phyloP scores from a whole-genome alignment of 1,140 invertebrate species.

The Drosophila sturtevanti region DNA sequence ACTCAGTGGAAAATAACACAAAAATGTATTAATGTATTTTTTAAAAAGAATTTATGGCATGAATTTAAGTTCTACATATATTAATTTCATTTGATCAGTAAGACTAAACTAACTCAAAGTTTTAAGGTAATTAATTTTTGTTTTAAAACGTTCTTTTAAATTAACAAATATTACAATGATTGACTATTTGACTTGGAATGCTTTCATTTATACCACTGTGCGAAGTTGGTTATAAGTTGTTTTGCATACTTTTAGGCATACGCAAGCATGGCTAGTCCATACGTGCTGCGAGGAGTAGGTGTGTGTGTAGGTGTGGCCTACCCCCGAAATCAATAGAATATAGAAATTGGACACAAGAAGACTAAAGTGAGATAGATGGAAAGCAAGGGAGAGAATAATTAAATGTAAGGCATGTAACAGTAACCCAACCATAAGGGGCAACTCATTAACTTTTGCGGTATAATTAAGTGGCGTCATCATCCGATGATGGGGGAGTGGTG shows the following conservation, averaged over 20 bases:
- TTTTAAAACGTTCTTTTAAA: too few species aligned
- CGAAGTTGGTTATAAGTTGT: conserved; percentile 14
- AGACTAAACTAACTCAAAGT: too few species aligned
- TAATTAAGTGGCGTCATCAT: conserved; percentile 47
- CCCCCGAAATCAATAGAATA: conserved; percentile 39
- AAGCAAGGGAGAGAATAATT: background rate
- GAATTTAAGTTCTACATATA: too few species aligned
- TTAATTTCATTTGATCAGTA: too few species aligned
- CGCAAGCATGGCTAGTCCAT: too few species aligned
- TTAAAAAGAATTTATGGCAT: too few species aligned
- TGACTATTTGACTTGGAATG: too few species aligned
- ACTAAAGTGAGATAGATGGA: background rate
- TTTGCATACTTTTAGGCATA: conserved; percentile 52
- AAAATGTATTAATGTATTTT: too few species aligned
- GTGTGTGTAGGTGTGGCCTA: conserved; percentile 22
- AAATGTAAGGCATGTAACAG: conserved; percentile 11
- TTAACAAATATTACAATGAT: too few species aligned
- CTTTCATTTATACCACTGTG: conserved; percentile 25
- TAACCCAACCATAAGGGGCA: conserved; percentile 15
- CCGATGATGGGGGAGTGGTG: background rate
- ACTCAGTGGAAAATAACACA: background rate
- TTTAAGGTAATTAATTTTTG: too few species aligned
- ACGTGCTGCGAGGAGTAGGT: too few species aligned
- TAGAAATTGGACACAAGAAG: conserved; percentile 12
- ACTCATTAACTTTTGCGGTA: conserved; percentile 39